Conservation (phyloP, 2,888 invertebrate species). For the Xanthia togata region DNA sequence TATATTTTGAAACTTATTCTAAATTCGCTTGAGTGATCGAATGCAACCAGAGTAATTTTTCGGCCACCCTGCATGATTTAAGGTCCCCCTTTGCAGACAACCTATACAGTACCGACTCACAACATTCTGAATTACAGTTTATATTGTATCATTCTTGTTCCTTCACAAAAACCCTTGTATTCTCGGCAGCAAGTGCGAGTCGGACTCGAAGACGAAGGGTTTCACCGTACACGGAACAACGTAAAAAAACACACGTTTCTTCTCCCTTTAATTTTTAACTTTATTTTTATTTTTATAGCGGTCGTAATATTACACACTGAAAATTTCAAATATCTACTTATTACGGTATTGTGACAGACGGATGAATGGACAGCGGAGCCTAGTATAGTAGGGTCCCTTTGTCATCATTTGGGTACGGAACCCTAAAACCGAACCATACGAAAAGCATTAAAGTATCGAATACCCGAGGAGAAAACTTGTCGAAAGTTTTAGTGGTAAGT, state of each 20-base stretch:
- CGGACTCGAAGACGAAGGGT: no score
- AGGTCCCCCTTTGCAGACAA: not conserved
- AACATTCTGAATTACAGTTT: not conserved
- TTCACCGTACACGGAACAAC: no score
- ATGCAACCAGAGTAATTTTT: not conserved
- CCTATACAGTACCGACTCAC: not conserved
- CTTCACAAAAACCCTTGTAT: not conserved
- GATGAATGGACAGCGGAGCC: no score
- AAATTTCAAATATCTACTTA: no score
- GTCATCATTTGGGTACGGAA: no score
- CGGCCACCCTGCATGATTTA: not conserved
- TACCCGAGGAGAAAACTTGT: not conserved
- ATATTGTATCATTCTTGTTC: not conserved
- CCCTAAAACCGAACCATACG: not conserved
- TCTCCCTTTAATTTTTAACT: no score
- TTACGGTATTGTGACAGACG: no score
- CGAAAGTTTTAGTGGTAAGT: constrained; percentile 29
- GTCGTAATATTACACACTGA: no score
- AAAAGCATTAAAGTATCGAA: constrained; percentile 27
- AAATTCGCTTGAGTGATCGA: not conserved
- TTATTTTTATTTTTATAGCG: no score
- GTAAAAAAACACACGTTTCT: no score
- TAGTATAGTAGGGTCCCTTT: no score
- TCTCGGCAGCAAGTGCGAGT: not conserved
- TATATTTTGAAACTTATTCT: not conserved